phyloP scores from a whole-genome alignment of 2,888 invertebrate genomes.

The Chesias legatella region DNA sequence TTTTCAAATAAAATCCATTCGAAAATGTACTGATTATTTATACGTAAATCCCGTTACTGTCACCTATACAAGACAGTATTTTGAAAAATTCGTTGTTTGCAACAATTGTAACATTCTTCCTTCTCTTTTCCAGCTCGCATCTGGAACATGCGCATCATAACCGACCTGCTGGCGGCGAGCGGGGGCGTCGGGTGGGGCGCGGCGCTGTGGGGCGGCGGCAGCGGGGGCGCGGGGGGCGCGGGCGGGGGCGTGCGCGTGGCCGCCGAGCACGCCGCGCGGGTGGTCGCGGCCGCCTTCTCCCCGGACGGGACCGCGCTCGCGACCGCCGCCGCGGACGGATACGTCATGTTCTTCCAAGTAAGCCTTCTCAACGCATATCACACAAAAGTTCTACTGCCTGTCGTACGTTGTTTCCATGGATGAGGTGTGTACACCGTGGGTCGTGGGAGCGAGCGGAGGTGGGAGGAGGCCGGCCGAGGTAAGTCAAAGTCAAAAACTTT shows the following conservation, averaged over 20 bases:
- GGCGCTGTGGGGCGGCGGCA: conserved; percentile 28
- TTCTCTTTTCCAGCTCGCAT: conserved; percentile 50
- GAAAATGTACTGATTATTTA: no score
- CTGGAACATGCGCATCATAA: conserved; percentile 53
- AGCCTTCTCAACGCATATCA: no score
- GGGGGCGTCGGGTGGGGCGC: conserved; percentile 24
- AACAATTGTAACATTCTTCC: no score
- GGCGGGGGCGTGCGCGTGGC: conserved; percentile 43
- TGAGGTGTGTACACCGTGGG: no score
- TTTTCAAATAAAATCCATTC: no score
- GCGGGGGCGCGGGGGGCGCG: conserved; percentile 33
- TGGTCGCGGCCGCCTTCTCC: conserved; percentile 93
- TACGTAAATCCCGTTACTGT: no score
- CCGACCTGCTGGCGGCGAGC: conserved; percentile 16
- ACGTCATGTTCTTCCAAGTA: conserved; percentile 95
- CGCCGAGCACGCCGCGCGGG: conserved; percentile 50
- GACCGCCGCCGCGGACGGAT: conserved; percentile 92
- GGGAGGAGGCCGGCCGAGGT: no score
- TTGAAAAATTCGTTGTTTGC: no score
- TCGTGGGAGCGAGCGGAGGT: no score
- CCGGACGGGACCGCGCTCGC: conserved; percentile 97
- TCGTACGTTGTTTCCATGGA: not conserved
- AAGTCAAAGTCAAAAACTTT: no score
- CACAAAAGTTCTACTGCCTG: not conserved
- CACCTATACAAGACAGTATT: no score